phyloP scores from a whole-genome alignment of 2,797 vertebrate genomes.

The Nannoperca obscura region DNA sequence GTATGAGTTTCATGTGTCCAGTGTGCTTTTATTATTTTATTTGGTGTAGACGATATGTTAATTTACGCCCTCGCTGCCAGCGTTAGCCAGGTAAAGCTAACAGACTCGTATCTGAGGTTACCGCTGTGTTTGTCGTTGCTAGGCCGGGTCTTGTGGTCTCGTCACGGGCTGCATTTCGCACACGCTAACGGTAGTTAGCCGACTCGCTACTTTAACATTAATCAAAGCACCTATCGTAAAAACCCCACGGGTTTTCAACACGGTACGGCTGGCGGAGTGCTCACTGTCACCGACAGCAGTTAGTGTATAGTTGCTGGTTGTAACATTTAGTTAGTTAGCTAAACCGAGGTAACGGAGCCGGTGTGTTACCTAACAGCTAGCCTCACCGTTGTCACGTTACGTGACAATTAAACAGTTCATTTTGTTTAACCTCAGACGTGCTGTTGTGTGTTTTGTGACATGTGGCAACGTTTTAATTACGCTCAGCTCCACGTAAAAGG shows the following conservation, averaged over 20 bases:
- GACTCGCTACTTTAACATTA: neutral
- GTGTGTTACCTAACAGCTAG: neutral
- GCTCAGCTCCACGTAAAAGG: neutral
- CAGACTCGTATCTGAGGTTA: conserved; percentile 59
- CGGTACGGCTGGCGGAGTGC: neutral
- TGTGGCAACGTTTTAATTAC: neutral
- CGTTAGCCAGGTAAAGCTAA: conserved; percentile 62
- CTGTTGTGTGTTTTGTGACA: neutral
- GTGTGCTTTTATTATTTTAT: neutral
- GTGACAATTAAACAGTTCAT: neutral
- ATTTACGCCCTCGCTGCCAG: neutral
- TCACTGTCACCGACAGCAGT: neutral
- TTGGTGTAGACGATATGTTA: neutral
- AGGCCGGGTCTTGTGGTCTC: conserved; percentile 60
- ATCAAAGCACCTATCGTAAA: neutral
- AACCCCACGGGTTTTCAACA: neutral
- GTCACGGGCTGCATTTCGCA: conserved; percentile 4
- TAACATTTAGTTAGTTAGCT: conserved; percentile 29
- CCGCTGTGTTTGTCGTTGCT: conserved; percentile 77
- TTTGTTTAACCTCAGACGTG: neutral
- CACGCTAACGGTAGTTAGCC: conserved; percentile 24
- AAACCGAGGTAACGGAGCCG: neutral
- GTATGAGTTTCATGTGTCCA: neutral
- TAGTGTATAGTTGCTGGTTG: neutral
- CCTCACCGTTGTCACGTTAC: neutral